Percentiles rank a stretch among this genome's conserved stretches.
Conservation (phyloP, 2,113 vertebrate genomes). For the Micronisus gabar region DNA sequence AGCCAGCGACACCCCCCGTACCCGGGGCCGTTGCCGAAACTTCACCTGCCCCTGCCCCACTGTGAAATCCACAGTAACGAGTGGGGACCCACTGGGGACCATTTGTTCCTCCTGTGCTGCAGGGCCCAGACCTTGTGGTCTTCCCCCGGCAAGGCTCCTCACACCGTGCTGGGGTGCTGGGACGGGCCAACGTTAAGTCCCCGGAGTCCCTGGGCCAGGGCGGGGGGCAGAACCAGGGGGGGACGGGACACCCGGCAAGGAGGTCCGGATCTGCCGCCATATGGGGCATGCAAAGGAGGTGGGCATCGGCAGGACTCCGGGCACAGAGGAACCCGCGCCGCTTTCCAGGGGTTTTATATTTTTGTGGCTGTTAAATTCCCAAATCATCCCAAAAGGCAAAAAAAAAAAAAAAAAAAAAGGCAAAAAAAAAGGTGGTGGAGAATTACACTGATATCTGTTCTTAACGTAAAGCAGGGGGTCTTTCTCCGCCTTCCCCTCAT, state of each 20-base stretch:
- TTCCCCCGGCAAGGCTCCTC: neutral
- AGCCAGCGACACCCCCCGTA: neutral
- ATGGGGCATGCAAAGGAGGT: neutral
- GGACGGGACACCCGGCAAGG: neutral
- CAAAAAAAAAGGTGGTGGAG: neutral
- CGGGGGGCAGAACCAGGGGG: neutral
- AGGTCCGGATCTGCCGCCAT: neutral
- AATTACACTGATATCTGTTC: neutral
- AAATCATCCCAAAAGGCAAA: neutral
- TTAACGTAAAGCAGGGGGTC: neutral
- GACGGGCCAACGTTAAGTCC: neutral
- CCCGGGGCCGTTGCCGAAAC: neutral
- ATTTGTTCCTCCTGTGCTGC: neutral
- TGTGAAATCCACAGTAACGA: neutral
- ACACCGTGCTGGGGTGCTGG: neutral
- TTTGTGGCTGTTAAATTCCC: constrained; percentile 25
- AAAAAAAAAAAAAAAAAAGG: no score
- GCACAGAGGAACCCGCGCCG: neutral
- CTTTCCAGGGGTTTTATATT: constrained; percentile 32
- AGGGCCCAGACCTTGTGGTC: neutral
- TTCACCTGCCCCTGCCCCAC: neutral
- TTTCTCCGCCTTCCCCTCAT: neutral
- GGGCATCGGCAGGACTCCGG: neutral
- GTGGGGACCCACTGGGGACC: neutral
- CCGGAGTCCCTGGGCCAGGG: no score